A percentile compares a stretch with the other conserved stretches of the same genome.
phyloP scores from a whole-genome alignment of 2,113 vertebrate species.

The Cavia porcellus region DNA sequence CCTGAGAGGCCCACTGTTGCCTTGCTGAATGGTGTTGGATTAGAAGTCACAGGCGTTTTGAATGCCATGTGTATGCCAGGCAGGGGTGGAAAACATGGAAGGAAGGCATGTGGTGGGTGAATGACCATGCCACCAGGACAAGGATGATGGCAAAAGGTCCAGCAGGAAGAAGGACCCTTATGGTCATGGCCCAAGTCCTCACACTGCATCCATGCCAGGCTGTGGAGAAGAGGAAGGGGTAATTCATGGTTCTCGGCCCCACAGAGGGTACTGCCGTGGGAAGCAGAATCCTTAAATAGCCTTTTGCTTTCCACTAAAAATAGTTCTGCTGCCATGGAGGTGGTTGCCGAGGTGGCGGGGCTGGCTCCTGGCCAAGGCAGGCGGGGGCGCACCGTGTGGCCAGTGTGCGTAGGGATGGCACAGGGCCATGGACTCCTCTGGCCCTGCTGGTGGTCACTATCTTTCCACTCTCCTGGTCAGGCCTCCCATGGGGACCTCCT shows the following conservation, averaged over 20 bases:
- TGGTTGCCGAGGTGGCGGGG: slow-evolving; percentile 74
- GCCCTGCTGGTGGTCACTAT: not conserved
- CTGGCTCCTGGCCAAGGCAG: slow-evolving; percentile 77
- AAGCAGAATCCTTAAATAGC: slow-evolving; percentile 83
- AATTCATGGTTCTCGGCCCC: slow-evolving; percentile 4
- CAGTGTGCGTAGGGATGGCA: not conserved
- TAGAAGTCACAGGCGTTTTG: not conserved
- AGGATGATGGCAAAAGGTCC: not conserved
- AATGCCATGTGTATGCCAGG: not conserved
- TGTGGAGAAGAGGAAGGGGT: slow-evolving; percentile 57
- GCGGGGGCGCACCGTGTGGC: slow-evolving; percentile 62
- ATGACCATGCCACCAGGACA: not conserved
- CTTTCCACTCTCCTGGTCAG: not conserved
- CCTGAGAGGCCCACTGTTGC: not conserved
- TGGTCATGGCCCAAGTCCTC: not conserved
- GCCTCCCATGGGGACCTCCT: not conserved
- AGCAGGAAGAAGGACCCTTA: not conserved
- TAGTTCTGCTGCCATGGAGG: slow-evolving; percentile 80
- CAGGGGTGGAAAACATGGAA: not conserved
- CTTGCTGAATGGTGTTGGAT: not conserved
- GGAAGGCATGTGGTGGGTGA: not conserved
- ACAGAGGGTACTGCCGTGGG: slow-evolving; percentile 72
- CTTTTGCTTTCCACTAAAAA: slow-evolving; percentile 83
- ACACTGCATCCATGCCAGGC: not conserved
- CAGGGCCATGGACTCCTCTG: not conserved